Evolutionary conservation across 2,113 vertebrate genomes (phyloP), one percentile per base, ranked within the genome.

Genomic region (Gasterosteus aculeatus): DNA sequence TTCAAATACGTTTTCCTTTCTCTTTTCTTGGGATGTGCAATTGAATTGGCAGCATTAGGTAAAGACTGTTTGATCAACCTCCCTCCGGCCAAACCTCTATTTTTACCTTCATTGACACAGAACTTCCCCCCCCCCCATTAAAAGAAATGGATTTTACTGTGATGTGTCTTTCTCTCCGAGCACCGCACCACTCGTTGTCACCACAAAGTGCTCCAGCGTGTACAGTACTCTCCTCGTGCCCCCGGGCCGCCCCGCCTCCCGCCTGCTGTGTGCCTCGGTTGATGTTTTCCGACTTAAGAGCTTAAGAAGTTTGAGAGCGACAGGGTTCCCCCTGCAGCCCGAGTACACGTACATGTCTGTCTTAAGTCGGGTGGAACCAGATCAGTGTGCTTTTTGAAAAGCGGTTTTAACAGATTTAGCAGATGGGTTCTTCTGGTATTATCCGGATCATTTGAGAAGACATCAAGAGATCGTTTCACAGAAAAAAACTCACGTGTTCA

Each of bases 31-130:
- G 80, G 77, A 80, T 89, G 60, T 87, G 80, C 84, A 69, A 9
- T 89, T 91, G 86, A 90, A 84, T 83, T 85, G 76, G 84, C 90
- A 92, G 92, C 85, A 78, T 88, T 91, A 85, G 92, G 91, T 93
- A 93, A 92, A 83, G 41, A 73, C 65, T 65, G 68, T 78, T 83
- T 74, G 31, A 71, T 75, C 57, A 83, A 57, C 18, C 19, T 56
- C 49, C 33, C n/a, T 73, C 85, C 67, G 22, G 69, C 49, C 71
- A 69, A 69, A 86, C 83, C 81, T 63, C n/a, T 60, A 9, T 70
- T 15, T 60, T 72, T 19, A 10, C 87, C 90, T 78, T n/a, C 33
- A 29, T 31, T 60, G 54, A 82, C 79, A 71, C 66, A 69, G 35
- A 83, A 58, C 46, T 65, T 56, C 68, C 74, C 82, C 68, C 68